These are phyloP conservation scores for Anguilla pacifica DNA, from an alignment of 2,797 vertebrate species.

Conservation along the genomic window DNA sequence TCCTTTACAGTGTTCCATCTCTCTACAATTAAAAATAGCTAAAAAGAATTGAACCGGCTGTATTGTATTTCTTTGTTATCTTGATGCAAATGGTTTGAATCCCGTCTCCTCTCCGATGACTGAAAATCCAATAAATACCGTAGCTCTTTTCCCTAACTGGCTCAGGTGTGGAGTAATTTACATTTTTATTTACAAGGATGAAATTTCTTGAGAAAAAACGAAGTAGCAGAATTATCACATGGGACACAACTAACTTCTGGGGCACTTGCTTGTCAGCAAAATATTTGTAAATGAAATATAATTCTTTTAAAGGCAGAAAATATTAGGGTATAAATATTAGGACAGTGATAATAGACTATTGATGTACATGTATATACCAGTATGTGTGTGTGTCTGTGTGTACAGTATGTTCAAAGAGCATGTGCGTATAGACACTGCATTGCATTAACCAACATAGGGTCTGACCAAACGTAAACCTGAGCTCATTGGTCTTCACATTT, in stretches of 20 bases:
- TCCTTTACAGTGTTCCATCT: slow-evolving; percentile 65
- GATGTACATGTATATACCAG: neutral
- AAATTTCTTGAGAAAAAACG: slow-evolving; percentile 54
- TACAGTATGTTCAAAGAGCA: neutral
- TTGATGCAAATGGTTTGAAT: slow-evolving; percentile 65
- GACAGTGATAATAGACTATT: neutral
- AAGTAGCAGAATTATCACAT: slow-evolving; percentile 39
- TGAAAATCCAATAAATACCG: slow-evolving; percentile 73
- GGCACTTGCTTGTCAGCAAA: neutral
- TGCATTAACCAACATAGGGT: neutral
- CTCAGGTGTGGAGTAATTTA: slow-evolving; percentile 71
- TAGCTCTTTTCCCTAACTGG: slow-evolving; percentile 63
- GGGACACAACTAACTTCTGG: slow-evolving; percentile 16
- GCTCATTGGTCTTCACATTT: neutral
- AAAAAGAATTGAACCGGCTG: slow-evolving; percentile 68
- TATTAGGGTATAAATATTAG: neutral
- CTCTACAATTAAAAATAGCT: slow-evolving; percentile 76
- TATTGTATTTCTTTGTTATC: slow-evolving; percentile 63
- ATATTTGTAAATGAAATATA: neutral
- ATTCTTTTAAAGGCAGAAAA: neutral
- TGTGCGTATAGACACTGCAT: neutral
- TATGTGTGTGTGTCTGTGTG: neutral
- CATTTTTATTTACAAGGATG: slow-evolving; percentile 60
- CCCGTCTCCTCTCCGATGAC: slow-evolving; percentile 61
- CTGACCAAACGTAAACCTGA: neutral